Conservation (phyloP, 2,888 invertebrate species). For the Blera fallax region DNA sequence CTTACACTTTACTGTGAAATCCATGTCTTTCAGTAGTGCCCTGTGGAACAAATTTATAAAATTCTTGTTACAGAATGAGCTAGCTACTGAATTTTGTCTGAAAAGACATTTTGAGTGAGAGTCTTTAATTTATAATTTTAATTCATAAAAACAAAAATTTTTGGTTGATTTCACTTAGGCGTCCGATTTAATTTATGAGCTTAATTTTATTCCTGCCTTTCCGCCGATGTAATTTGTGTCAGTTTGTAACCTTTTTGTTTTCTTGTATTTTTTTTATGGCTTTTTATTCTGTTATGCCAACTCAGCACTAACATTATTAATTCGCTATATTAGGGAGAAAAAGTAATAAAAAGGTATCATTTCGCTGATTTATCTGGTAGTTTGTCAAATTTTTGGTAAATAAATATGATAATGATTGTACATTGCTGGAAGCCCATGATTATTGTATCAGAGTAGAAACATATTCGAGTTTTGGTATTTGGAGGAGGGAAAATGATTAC, state of each 20-base stretch:
- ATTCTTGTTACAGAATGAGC: no score
- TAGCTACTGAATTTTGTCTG: no score
- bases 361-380: constrained; percentile 40
- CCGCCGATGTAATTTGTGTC: neutral
- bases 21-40: no score
- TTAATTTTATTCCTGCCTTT: neutral
- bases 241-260: constrained; percentile 6
- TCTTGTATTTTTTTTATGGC: constrained; percentile 26
- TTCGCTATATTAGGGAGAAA: constrained; percentile 15
- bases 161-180: no score
- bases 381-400: constrained; percentile 17
- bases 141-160: no score
- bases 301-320: constrained; percentile 36
- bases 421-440: neutral
- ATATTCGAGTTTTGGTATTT: no score
- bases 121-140: no score
- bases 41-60: no score
- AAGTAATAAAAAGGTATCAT: constrained; percentile 41
- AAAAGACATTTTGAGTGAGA: no score
- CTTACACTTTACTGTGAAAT: no score
- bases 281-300: constrained; percentile 30
- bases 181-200: constrained; percentile 15
- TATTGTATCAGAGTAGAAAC: neutral
- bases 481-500: no score
- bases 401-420: constrained; percentile 8